These are phyloP conservation scores for Gouania willdenowi DNA, from an alignment of 2,797 vertebrate genomes.

Conservation along the genomic window DNA sequence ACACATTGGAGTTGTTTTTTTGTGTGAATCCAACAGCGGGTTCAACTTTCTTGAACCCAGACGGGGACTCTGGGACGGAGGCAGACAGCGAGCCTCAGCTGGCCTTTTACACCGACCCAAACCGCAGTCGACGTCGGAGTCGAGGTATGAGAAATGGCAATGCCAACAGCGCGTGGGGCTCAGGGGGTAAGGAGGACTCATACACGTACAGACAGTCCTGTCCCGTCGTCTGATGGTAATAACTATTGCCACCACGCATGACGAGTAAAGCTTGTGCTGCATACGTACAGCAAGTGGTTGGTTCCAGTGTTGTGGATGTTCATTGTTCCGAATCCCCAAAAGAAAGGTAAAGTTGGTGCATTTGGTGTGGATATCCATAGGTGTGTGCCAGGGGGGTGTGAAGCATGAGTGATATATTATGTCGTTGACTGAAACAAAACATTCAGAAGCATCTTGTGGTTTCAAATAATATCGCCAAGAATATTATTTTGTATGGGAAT, in stretches of 20 bases:
- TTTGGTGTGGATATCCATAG: slow-evolving; percentile 1
- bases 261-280: slow-evolving; percentile 39
- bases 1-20: slow-evolving; percentile 33
- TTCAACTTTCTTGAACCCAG: slow-evolving; percentile 96
- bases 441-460: slow-evolving; percentile 15
- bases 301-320: slow-evolving; percentile 38
- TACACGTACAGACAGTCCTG: slow-evolving; percentile 50
- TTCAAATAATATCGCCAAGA: slow-evolving; percentile 55
- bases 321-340: slow-evolving; percentile 5
- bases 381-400: slow-evolving; percentile 20
- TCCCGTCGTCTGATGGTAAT: slow-evolving; percentile 39
- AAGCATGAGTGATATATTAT: slow-evolving; percentile 46
- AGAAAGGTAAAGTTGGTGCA: slow-evolving; percentile 8
- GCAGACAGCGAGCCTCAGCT: slow-evolving; percentile 97
- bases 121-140: slow-evolving; percentile 91
- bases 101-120: slow-evolving; percentile 97
- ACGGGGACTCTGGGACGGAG: slow-evolving; percentile 94
- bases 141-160: slow-evolving; percentile 88
- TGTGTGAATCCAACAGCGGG: slow-evolving; percentile 85
- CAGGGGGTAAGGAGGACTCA: slow-evolving; percentile 79
- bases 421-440: slow-evolving; percentile 42
- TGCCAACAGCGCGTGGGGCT: slow-evolving; percentile 81
- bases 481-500: slow-evolving; percentile 56
- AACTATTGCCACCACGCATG: slow-evolving; percentile 54
- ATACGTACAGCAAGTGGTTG: slow-evolving; percentile 32